These are phyloP conservation scores for Drosophila lacteicornis DNA, from an alignment of 1,140 invertebrate genomes.

Conservation along the genomic window DNA sequence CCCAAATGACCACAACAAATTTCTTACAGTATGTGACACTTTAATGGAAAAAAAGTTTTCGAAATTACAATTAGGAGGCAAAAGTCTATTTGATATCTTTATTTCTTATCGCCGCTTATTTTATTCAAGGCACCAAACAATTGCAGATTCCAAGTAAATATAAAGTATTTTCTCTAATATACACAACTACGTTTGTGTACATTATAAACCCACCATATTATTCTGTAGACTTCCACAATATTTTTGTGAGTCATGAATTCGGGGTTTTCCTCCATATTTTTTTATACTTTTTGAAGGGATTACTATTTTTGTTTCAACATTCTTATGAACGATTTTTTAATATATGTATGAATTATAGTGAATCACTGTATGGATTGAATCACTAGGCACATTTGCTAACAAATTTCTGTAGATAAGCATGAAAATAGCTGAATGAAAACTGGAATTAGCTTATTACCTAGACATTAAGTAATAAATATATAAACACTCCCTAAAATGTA, in stretches of 20 bases:
- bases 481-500: background rate
- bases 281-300: background rate
- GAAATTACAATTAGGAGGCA: background rate
- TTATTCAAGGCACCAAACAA: background rate
- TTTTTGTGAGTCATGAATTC: constrained; percentile 2
- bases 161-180: background rate
- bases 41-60: background rate
- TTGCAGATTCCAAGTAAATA: background rate
- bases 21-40: background rate
- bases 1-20: background rate
- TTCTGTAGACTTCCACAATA: background rate
- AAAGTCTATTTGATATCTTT: background rate
- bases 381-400: constrained; percentile 13
- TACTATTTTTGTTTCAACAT: background rate
- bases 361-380: constrained; percentile 19
- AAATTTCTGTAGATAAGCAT: constrained; percentile 6
- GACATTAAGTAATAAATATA: background rate
- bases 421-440: background rate
- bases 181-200: background rate
- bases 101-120: background rate
- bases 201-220: background rate
- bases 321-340: background rate
- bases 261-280: background rate
- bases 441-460: background rate
- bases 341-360: background rate